Conservation (phyloP, 2,797 vertebrate genomes). For the Pteronotus mesoamericanus region DNA sequence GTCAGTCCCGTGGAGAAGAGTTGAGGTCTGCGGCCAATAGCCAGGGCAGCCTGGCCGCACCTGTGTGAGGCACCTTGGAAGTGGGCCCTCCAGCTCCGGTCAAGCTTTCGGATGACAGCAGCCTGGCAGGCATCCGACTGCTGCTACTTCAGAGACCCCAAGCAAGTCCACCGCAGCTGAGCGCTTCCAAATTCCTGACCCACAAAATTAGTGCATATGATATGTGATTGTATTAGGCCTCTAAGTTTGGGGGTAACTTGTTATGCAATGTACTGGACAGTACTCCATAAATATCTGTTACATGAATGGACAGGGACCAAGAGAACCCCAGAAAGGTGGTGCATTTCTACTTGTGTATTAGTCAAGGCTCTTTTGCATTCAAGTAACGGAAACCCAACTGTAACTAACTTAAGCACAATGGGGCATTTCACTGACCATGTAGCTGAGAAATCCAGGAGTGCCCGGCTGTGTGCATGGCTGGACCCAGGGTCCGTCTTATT, state of each 20-base stretch:
- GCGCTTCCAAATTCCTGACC: not conserved
- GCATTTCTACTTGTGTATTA: not conserved
- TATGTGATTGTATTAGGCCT: not conserved
- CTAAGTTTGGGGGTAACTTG: not conserved
- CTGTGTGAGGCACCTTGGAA: rapidly evolving
- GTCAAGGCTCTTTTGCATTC: not conserved
- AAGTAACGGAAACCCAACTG: not conserved
- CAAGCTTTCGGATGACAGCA: not conserved
- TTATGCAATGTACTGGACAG: not conserved
- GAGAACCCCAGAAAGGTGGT: not conserved
- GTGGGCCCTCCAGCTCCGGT: not conserved
- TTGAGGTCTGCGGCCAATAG: not conserved
- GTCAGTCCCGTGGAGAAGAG: not conserved
- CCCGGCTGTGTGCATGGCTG: not conserved
- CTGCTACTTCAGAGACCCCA: not conserved
- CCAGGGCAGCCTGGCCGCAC: not conserved
- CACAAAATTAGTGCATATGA: not conserved
- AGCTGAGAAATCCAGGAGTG: not conserved
- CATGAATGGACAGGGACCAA: not conserved
- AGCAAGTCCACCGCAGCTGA: not conserved
- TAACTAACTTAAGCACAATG: not conserved
- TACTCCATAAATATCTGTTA: not conserved
- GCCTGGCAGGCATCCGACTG: not conserved
- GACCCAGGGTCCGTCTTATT: not conserved
- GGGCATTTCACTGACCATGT: not conserved